phyloP scores from a whole-genome alignment of 1,140 invertebrate genomes.

The Brachionus asplanchnoidis region DNA sequence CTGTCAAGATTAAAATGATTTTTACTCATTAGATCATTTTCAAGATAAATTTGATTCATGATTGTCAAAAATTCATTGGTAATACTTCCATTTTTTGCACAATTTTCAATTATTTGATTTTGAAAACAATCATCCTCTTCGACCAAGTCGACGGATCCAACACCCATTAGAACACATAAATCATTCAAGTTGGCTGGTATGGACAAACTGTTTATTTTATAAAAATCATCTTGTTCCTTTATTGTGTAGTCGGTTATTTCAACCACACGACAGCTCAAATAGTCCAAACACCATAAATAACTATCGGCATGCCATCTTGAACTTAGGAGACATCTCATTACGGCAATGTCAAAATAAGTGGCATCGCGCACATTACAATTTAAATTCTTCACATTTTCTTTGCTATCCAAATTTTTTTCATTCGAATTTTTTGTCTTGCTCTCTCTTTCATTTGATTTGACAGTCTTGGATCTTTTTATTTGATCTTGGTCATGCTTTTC shows the following conservation, averaged over 20 bases:
- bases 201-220: constrained; percentile 39
- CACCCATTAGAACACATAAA: background rate
- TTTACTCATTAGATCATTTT: constrained; percentile 19
- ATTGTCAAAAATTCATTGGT: constrained; percentile 21
- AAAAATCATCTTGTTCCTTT: constrained; percentile 34
- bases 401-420: background rate
- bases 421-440: background rate
- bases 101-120: background rate
- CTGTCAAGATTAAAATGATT: constrained; percentile 15
- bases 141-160: background rate
- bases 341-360: constrained; percentile 90
- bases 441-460: constrained; percentile 1
- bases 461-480: background rate
- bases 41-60: constrained; percentile 35
- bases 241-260: constrained; percentile 48
- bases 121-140: background rate
- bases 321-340: constrained; percentile 89
- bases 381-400: constrained; percentile 2
- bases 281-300: constrained; percentile 92
- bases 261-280: constrained; percentile 57
- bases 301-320: constrained; percentile 96
- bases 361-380: constrained; percentile 61
- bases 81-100: background rate
- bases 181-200: constrained; percentile 46
- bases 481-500: background rate